Conservation (phyloP, 2,888 invertebrate species). For the Aphrophora alni region DNA sequence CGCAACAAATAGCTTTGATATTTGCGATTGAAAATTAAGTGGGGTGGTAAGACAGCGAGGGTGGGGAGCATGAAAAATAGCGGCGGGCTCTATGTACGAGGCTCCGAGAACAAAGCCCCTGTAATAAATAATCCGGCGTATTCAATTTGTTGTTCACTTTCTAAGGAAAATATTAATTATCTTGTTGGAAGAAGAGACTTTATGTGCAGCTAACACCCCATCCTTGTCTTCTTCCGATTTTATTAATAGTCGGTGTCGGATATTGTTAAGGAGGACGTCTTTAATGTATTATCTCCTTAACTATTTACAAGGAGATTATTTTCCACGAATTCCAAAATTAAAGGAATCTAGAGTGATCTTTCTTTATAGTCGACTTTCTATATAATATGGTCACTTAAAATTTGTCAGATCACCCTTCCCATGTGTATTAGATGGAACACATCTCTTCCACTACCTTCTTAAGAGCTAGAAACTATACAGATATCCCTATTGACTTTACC, state of each 20-base stretch:
- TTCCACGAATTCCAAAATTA: too few relatives aligned
- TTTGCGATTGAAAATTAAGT: not conserved
- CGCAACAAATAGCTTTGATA: not conserved
- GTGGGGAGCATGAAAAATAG: not conserved
- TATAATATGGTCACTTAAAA: too few relatives aligned
- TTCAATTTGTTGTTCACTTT: not conserved
- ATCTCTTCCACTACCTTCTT: too few relatives aligned
- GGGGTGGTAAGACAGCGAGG: not conserved
- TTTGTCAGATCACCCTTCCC: too few relatives aligned
- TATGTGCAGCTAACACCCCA: not conserved
- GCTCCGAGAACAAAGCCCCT: not conserved
- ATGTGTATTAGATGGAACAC: too few relatives aligned
- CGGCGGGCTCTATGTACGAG: not conserved
- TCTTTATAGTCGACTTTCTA: too few relatives aligned
- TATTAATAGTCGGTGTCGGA: not conserved
- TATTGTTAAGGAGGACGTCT: not conserved
- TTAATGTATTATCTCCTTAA: not conserved
- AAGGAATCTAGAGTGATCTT: too few relatives aligned
- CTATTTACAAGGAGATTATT: not conserved
- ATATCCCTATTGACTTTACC: too few relatives aligned
- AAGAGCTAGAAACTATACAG: too few relatives aligned
- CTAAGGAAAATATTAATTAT: slow-evolving; percentile 3
- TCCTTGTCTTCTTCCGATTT: not conserved
- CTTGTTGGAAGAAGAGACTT: not conserved
- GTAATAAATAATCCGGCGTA: slow-evolving; percentile 1